phyloP scores from a whole-genome alignment of 2,888 invertebrate species.

The Poecilobothrus nobilitatus region DNA sequence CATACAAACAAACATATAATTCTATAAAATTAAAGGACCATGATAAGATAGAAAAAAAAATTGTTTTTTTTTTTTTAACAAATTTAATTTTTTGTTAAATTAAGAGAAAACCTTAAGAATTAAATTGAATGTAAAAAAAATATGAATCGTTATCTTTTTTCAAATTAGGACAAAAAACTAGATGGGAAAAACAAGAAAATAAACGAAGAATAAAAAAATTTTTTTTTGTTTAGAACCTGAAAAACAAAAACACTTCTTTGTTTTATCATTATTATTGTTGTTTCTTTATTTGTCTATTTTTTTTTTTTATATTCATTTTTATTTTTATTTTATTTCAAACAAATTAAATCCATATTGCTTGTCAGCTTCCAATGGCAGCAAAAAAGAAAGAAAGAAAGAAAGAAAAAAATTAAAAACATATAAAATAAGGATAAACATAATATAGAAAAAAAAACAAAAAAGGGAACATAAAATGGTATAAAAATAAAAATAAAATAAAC shows the following conservation, averaged over 20 bases:
- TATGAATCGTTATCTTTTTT: too few relatives aligned
- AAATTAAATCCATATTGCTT: slow-evolving; percentile 3
- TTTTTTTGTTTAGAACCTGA: neutral
- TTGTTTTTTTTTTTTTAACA: too few relatives aligned
- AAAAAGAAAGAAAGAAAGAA: neutral
- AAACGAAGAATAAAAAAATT: neutral
- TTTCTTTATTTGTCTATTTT: too few relatives aligned
- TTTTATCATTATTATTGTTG: neutral
- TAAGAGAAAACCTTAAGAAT: too few relatives aligned
- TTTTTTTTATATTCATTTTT: neutral
- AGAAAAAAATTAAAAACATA: neutral
- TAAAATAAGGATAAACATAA: too few relatives aligned
- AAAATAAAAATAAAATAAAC: neutral
- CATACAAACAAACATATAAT: too few relatives aligned
- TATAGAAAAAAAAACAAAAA: too few relatives aligned
- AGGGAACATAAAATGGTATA: too few relatives aligned
- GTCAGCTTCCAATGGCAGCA: neutral
- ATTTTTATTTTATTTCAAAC: neutral
- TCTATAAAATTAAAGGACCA: too few relatives aligned
- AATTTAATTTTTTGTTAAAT: too few relatives aligned
- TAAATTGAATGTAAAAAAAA: too few relatives aligned
- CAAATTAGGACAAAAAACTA: neutral
- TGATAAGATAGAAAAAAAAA: too few relatives aligned
- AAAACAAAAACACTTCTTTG: neutral
- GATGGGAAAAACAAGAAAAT: neutral